Base-by-base conservation (phyloP, 35 echinoderm and acorn worm species). In the Chiridota heheva region DNA sequence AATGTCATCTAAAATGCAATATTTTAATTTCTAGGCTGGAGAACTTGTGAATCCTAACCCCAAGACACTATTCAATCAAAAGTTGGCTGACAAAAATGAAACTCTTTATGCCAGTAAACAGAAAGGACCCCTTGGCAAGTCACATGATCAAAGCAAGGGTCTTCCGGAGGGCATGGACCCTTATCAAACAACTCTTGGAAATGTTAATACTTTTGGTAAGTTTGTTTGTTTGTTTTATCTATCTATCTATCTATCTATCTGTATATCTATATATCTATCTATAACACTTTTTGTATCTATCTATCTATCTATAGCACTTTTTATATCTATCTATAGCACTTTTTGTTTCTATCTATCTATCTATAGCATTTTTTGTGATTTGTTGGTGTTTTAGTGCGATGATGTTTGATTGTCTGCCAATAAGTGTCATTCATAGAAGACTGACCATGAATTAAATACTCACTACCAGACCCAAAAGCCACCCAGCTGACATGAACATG, bases 171-270 rank as follows among this genome's bases (percentile, higher is more conserved):
- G 62, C 2, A 73, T 98, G 57, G 69, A 98, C 45, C 53, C 78
- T 1, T 35, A 68, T 13, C 33, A 80, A 33, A 59, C 37, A 39
- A 81, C 71, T 2, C 87, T 98, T 86, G 95, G 95, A 67, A 85
- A 62, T 8, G 67, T 84, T 64, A 98, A 98, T 88, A 81, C 88
- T n/a, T 98, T 98, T 88, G 95, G 95, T 98, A 80, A 81, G 76
- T 58, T 2, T 36, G 20, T n/a, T 5, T 5, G 13, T 73, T 46
- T n/a, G n/a, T 40, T n/a, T n/a, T n/a, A n/a, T n/a, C n/a, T n/a
- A n/a, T n/a, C n/a, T n/a, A n/a, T n/a, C n/a, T n/a, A n/a, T n/a
- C n/a, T n/a, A n/a, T n/a, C n/a, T n/a, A n/a, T n/a, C n/a, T n/a
- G n/a, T n/a, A n/a, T n/a, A n/a, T n/a, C n/a, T n/a, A n/a, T n/a